These are phyloP conservation scores for Lycocorax pyrrhopterus DNA, from an alignment of 2,113 vertebrate genomes.

Conservation along the genomic window DNA sequence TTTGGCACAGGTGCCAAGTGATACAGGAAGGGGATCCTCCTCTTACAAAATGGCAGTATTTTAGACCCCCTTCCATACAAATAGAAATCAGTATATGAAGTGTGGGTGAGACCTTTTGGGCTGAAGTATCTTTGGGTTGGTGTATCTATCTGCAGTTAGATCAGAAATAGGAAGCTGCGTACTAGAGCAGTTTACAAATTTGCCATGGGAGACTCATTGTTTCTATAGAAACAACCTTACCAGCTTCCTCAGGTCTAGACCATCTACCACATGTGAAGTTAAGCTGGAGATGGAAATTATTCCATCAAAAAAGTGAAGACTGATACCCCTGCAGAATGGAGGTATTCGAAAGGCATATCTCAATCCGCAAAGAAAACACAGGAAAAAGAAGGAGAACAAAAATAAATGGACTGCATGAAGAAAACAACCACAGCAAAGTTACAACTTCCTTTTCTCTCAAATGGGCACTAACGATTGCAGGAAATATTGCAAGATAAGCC, in stretches of 20 bases:
- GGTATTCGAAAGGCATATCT: not conserved
- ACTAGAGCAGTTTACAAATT: not conserved
- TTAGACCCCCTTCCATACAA: not conserved
- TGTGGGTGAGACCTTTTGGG: not conserved
- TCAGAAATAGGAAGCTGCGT: not conserved
- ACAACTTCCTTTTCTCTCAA: not conserved
- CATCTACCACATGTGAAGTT: not conserved
- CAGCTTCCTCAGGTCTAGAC: not conserved
- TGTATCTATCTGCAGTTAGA: not conserved
- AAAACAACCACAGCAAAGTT: not conserved
- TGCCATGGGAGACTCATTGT: not conserved
- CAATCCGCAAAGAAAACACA: not conserved
- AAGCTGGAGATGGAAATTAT: not conserved
- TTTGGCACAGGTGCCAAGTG: not conserved
- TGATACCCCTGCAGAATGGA: not conserved
- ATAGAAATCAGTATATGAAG: not conserved
- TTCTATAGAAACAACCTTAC: not conserved
- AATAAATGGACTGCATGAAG: not conserved
- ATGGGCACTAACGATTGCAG: not conserved
- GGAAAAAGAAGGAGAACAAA: not conserved
- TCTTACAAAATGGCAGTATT: not conserved
- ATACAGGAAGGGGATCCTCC: not conserved
- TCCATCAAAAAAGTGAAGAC: not conserved
- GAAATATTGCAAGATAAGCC: conserved; percentile 4
- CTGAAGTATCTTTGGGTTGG: not conserved